Conservation (phyloP, 2,888 invertebrate species). For the Phaedon cochleariae region DNA sequence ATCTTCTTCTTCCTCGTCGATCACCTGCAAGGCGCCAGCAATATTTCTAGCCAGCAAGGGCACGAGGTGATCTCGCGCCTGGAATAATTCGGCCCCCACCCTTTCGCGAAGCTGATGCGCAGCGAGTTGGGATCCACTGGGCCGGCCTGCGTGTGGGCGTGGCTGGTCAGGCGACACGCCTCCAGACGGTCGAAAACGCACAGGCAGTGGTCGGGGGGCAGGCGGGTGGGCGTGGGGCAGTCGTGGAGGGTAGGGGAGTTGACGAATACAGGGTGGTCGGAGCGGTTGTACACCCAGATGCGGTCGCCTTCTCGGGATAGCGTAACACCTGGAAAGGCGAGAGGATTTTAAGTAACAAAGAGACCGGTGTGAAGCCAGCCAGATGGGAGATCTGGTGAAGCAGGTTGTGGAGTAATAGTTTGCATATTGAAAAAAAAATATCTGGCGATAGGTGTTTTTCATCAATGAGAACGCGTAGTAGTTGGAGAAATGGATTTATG, state of each 20-base stretch:
- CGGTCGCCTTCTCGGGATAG: conserved; percentile 81
- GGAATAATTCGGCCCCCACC: conserved; percentile 92
- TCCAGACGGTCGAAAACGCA: conserved; percentile 83
- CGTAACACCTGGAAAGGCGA: conserved; percentile 72
- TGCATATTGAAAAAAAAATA: too few relatives aligned
- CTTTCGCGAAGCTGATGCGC: conserved; percentile 91
- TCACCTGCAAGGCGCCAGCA: conserved; percentile 79
- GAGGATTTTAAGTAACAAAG: too few relatives aligned
- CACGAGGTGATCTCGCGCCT: conserved; percentile 84
- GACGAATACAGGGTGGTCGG: conserved; percentile 83
- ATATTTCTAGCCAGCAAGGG: conserved; percentile 92
- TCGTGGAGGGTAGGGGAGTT: conserved; percentile 77
- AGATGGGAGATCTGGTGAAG: too few relatives aligned
- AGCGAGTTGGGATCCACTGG: too few relatives aligned
- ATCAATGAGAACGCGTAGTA: too few relatives aligned
- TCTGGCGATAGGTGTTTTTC: too few relatives aligned
- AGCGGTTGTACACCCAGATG: conserved; percentile 89
- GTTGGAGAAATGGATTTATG: too few relatives aligned
- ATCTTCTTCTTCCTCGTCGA: conserved; percentile 34
- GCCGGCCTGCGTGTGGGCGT: conserved; percentile 69
- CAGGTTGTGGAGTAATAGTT: too few relatives aligned
- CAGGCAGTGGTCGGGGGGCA: conserved; percentile 86
- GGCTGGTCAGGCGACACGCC: conserved; percentile 61
- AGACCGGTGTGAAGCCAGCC: too few relatives aligned
- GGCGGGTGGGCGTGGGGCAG: conserved; percentile 68